Evolutionary conservation across 2,888 invertebrate genomes (phyloP), one percentile per base, ranked within the genome.

Genomic region (Drosophila fungiperda): DNA sequence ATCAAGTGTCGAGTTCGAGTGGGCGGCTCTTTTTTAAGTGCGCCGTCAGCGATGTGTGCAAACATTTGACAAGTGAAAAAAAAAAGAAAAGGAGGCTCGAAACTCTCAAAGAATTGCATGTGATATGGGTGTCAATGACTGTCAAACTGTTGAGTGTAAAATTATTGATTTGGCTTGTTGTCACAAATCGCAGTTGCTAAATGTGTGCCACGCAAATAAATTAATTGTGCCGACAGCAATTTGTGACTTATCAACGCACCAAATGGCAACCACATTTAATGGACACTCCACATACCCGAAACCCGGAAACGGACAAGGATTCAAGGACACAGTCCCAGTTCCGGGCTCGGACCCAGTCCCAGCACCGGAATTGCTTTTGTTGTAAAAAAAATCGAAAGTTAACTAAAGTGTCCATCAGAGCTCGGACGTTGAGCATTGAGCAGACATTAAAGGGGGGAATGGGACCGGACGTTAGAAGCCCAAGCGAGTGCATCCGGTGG

Each of bases 131-230:
- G 23, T 23, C 57, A 72, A 68, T 71, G 54, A 64, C 38, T 52
- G 20, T 38, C 55, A 72, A 70, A 69, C 68, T 70, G 61, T 61
- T 52, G 58, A 40, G 49, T 58, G 38, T 57, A 68, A 68, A 40
- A 67, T 73, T 81, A 83, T 82, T 81, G 82, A 82, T 81, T 81
- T 72, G 65, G 76, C 76, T 71, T 72, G 77, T 68, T 72, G 63
- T 57, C 52, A 38, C 53, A 75, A 59, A 67, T 70, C 65, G 63
- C 69, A 70, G 74, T 68, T 74, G 66, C 33, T 38, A 70, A 70
- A 73, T 52, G 58, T 65, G 52, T 42, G 45, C 29, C 29, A 35
- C 36, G 52, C 72, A 64, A 72, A 49, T 50, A 67, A 73, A 67
- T 58, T 49, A 54, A 70, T 59, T 63, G 60, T 62, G 52, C 57